These are phyloP conservation scores for Lysandra bellargus DNA, from an alignment of 2,888 invertebrate genomes.

Conservation along the genomic window DNA sequence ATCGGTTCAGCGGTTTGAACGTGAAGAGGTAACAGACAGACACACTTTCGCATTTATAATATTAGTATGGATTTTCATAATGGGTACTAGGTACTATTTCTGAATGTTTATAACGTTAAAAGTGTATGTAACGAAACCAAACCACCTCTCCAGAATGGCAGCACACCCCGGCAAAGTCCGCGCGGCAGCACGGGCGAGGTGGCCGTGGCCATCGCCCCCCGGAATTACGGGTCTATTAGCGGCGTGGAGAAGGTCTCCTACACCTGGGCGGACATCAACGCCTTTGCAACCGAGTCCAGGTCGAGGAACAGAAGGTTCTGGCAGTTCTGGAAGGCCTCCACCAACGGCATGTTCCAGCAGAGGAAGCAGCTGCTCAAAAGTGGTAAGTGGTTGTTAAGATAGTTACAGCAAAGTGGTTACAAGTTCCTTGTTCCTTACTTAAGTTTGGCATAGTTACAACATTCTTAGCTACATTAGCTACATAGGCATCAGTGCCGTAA, in stretches of 20 bases:
- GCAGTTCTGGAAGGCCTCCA: constrained; percentile 70
- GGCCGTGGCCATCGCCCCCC: constrained; percentile 55
- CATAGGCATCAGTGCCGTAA: too few species aligned
- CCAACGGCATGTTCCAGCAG: constrained; percentile 67
- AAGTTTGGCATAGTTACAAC: too few species aligned
- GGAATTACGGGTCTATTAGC: constrained; percentile 69
- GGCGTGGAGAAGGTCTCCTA: constrained; percentile 82
- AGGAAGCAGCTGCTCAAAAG: constrained; percentile 88
- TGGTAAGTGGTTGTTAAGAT: constrained; percentile 66
- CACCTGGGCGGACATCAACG: constrained; percentile 90
- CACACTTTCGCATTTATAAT: too few species aligned
- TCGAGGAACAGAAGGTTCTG: constrained; percentile 64
- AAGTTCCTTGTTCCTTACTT: too few species aligned
- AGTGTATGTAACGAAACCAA: too few species aligned
- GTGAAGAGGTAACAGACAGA: too few species aligned
- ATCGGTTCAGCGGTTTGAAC: too few species aligned
- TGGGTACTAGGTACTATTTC: too few species aligned
- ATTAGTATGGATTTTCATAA: too few species aligned
- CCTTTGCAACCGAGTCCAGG: constrained; percentile 83
- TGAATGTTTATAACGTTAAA: too few species aligned
- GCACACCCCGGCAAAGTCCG: constrained; percentile 57
- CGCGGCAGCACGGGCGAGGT: constrained; percentile 61
- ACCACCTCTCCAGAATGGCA: constrained; percentile 46
- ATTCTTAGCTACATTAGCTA: too few species aligned
- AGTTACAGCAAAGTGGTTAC: too few species aligned